These are phyloP conservation scores for Ormyrus thymus DNA, from an alignment of 2,888 invertebrate genomes.

Conservation along the genomic window DNA sequence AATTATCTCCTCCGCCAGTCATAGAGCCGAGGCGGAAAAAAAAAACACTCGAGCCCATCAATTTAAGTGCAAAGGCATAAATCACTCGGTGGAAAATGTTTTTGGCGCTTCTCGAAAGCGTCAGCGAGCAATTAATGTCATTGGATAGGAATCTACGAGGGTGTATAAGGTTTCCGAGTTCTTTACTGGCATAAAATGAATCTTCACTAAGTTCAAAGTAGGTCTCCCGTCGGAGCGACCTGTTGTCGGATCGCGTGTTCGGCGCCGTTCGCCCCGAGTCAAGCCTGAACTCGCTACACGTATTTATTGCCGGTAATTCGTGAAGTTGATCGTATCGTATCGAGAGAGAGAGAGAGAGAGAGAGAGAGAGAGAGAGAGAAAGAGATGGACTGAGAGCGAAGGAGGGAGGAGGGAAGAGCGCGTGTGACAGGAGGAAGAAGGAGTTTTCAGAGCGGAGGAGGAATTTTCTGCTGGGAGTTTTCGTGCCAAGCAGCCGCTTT, in stretches of 20 bases:
- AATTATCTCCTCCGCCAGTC: no score
- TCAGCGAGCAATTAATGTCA: conserved; percentile 41
- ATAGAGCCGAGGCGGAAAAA: no score
- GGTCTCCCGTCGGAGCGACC: conserved; percentile 37
- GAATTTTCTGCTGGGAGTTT: neutral
- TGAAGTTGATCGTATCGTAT: neutral
- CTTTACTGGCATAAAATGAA: conserved; percentile 37
- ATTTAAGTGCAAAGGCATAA: neutral
- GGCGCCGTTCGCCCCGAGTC: neutral
- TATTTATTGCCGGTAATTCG: conserved; percentile 51
- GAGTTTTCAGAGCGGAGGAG: neutral
- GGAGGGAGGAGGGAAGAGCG: conserved; percentile 1
- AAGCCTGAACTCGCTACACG: conserved; percentile 17
- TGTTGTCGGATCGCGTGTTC: conserved; percentile 49
- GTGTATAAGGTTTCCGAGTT: conserved; percentile 28
- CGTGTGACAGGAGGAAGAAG: neutral
- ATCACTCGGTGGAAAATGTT: conserved; percentile 8
- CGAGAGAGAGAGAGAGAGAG: conserved; percentile 7
- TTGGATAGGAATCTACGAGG: conserved; percentile 45
- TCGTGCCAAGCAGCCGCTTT: no score
- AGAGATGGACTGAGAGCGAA: neutral
- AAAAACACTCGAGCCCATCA: neutral
- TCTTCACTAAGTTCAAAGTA: conserved; percentile 30
- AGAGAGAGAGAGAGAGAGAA: conserved; percentile 2
- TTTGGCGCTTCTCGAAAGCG: conserved; percentile 22